Evolutionary conservation across 2,888 invertebrate species (phyloP).

Genomic region (Leucophenga montana): DNA sequence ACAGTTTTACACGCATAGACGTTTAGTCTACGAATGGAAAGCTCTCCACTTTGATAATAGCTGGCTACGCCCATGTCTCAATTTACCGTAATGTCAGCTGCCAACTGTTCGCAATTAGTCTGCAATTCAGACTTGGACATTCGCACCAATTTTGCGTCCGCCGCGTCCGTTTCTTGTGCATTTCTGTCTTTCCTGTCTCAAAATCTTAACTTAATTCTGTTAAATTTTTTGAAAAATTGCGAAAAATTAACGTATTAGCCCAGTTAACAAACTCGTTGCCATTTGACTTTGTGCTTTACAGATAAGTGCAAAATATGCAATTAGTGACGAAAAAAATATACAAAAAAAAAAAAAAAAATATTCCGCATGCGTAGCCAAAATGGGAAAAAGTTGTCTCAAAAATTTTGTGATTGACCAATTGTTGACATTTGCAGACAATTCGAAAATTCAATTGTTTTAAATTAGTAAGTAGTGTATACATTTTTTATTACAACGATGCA

Average conservation of each 20-base stretch:
- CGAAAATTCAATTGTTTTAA: neutral
- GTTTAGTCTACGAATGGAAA: no score
- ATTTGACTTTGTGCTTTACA: slow-evolving; percentile 30
- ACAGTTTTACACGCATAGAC: no score
- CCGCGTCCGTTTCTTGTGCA: slow-evolving; percentile 9
- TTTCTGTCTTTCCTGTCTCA: slow-evolving; percentile 41
- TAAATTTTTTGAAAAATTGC: slow-evolving; percentile 50
- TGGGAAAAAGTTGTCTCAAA: neutral
- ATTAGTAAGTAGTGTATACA: neutral
- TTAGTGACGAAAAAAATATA: slow-evolving; percentile 26
- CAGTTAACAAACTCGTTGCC: slow-evolving; percentile 41
- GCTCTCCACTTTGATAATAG: no score
- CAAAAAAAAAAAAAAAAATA: neutral
- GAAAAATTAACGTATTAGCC: slow-evolving; percentile 57
- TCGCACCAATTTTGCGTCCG: slow-evolving; percentile 15
- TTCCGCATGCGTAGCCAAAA: neutral
- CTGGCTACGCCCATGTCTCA: no score
- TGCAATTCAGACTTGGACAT: slow-evolving; percentile 1
- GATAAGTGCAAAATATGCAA: slow-evolving; percentile 45
- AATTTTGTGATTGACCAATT: neutral
- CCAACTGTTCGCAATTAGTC: slow-evolving; percentile 18
- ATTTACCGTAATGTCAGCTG: neutral
- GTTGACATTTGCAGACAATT: neutral
- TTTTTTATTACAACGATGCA: no score
- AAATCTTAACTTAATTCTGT: slow-evolving; percentile 27